These are phyloP conservation scores for Amphiprion clarkii DNA, from an alignment of 2,797 vertebrate genomes.

Conservation along the genomic window DNA sequence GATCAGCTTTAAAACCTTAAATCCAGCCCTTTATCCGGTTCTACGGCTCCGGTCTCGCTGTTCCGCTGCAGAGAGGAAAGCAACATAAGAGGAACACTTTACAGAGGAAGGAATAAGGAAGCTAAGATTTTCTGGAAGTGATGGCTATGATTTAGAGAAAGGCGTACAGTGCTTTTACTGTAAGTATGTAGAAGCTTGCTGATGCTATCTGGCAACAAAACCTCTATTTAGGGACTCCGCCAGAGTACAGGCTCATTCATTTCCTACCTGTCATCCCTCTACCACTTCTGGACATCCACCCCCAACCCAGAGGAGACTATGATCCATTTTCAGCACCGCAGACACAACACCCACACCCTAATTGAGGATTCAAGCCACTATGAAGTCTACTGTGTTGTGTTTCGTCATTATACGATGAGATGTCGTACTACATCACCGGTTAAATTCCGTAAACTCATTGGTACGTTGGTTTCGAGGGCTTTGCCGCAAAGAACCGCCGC, in stretches of 20 bases:
- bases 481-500: conserved; percentile 3
- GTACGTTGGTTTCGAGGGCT: conserved; percentile 8
- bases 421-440: not conserved
- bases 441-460: conserved; percentile 5
- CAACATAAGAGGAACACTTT: conserved; percentile 27
- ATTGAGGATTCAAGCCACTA: conserved; percentile 10
- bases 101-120: conserved; percentile 32
- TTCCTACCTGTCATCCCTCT: conserved; percentile 41
- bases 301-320: conserved; percentile 6
- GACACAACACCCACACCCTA: conserved; percentile 20
- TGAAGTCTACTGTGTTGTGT: conserved; percentile 4
- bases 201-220: conserved; percentile 16
- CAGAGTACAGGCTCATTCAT: conserved; percentile 43
- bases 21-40: conserved; percentile 43
- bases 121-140: conserved; percentile 14
- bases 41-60: not conserved
- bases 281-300: conserved; percentile 36
- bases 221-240: conserved; percentile 24
- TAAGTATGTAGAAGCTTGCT: conserved; percentile 18
- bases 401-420: conserved; percentile 11
- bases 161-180: conserved; percentile 44
- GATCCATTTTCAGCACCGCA: conserved; percentile 40
- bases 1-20: conserved; percentile 40
- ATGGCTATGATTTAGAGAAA: conserved; percentile 22
- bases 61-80: conserved; percentile 18